Evolutionary conservation across 1,140 invertebrate species (phyloP).

Genomic region (Anoplolepis gracilipes): DNA sequence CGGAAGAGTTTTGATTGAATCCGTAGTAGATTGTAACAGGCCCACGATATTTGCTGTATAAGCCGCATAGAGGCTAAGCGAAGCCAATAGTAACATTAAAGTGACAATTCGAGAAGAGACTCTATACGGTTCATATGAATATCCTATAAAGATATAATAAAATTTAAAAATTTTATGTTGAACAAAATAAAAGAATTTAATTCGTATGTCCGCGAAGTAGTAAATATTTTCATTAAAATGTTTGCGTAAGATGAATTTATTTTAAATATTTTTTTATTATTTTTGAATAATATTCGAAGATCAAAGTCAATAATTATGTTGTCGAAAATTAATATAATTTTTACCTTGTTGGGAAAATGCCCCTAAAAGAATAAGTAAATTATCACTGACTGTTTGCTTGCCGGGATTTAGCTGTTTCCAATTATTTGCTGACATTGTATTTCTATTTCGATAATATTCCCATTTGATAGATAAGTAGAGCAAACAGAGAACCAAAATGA

Average conservation of each 20-base stretch:
- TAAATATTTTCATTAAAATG: background rate
- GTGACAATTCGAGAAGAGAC: slow-evolving; percentile 77
- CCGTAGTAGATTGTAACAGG: slow-evolving; percentile 88
- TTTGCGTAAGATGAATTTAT: background rate
- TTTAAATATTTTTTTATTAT: background rate
- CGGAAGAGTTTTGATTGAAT: slow-evolving; percentile 86
- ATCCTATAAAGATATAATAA: slow-evolving; percentile 65
- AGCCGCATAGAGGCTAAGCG: slow-evolving; percentile 86
- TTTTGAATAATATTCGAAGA: background rate
- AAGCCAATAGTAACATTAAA: slow-evolving; percentile 75
- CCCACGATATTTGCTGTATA: slow-evolving; percentile 90
- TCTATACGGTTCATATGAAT: slow-evolving; percentile 74
- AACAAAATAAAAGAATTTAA: background rate
- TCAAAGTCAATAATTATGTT: background rate
- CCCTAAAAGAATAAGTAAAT: slow-evolving; percentile 78
- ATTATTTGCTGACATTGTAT: slow-evolving; percentile 6
- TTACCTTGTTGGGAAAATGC: slow-evolving; percentile 80
- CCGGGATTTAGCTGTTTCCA: slow-evolving; percentile 54
- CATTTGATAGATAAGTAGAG: slow-evolving; percentile 83
- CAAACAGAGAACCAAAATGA: slow-evolving; percentile 83
- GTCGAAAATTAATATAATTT: background rate
- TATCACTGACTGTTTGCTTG: slow-evolving; percentile 74
- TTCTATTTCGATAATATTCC: slow-evolving; percentile 70
- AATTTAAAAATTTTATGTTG: background rate
- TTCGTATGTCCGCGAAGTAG: background rate